Evolutionary conservation across 2,113 vertebrate genomes (phyloP), one percentile per base, ranked within the genome.

Genomic region (Mus pahari): DNA sequence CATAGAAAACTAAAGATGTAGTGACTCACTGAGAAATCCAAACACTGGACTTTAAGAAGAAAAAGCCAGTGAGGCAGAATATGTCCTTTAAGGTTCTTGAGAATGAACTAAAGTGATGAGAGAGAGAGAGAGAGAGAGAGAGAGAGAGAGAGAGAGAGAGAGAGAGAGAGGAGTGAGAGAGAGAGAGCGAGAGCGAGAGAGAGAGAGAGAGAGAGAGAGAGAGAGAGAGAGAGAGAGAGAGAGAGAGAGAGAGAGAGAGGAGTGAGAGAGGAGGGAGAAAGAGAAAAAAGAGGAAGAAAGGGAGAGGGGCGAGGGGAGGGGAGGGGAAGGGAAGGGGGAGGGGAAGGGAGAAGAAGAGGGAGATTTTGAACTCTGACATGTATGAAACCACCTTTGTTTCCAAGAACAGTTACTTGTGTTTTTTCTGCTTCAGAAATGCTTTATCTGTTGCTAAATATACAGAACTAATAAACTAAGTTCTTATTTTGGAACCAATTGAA

Each of bases 401-500:
- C 60, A 93, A 17, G 36, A 17, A 26, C 60, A 8, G 0, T 87
- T 94, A 24, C 28, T 66, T 39, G 2, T 45, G 14, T 58, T 55
- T 90, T 62, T 7, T 20, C 33, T 91, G 50, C 9, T 66, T 87
- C 55, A 42, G 71, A 58, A 79, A n/a, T 55, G 50, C 13, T 81
- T 88, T 24, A 74, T 66, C 50, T 94, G 6, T 86, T 89, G 91
- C 89, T 3, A 12, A 84, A n/a, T 90, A 14, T 53, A 39, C 48
- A 86, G 20, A 58, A 50, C 36, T 94, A 45, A 87, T 82, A 91
- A 88, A 91, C 70, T 88, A 94, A 16, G 53, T 48, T 9, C 4
- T 81, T 77, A 28, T 60, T 75, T 78, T 95, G 78, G 53, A 96
- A 62, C 13, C 20, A 79, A 60, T 14, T 66, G 71, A 96, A 53